phyloP scores from a whole-genome alignment of 2,113 vertebrate genomes.

The Rutilus rutilus region DNA sequence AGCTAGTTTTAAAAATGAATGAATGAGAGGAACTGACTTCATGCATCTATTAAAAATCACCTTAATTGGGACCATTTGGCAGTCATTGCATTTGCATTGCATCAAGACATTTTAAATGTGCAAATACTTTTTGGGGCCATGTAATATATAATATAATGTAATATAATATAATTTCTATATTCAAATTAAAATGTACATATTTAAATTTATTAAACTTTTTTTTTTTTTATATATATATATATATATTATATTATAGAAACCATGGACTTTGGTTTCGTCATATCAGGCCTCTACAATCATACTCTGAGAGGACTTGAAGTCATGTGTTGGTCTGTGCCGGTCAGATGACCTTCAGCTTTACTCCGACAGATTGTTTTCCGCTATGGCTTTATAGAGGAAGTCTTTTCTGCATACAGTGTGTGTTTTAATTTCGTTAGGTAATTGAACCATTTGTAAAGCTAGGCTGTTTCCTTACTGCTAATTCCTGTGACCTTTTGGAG shows the following conservation, averaged over 20 bases:
- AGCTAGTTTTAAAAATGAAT: neutral
- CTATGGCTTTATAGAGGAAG: neutral
- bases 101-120: neutral
- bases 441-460: constrained; percentile 20
- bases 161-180: too few species aligned
- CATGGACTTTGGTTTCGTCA: neutral
- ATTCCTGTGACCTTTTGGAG: constrained; percentile 18
- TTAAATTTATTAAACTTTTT: too few species aligned
- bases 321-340: neutral
- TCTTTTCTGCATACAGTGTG: neutral
- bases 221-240: too few species aligned
- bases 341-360: constrained; percentile 11
- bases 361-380: neutral
- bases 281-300: neutral
- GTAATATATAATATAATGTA: neutral
- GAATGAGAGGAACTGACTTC: neutral
- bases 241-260: neutral
- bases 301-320: neutral
- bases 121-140: neutral
- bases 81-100: neutral
- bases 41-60: neutral
- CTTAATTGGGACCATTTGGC: neutral
- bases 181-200: too few species aligned
- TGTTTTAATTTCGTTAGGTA: constrained; percentile 30
- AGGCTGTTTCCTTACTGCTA: constrained; percentile 9